Evolutionary conservation across 2,888 invertebrate species (phyloP), one percentile per base, ranked within the genome.

Genomic region (Macrosoma leucophasiata): DNA sequence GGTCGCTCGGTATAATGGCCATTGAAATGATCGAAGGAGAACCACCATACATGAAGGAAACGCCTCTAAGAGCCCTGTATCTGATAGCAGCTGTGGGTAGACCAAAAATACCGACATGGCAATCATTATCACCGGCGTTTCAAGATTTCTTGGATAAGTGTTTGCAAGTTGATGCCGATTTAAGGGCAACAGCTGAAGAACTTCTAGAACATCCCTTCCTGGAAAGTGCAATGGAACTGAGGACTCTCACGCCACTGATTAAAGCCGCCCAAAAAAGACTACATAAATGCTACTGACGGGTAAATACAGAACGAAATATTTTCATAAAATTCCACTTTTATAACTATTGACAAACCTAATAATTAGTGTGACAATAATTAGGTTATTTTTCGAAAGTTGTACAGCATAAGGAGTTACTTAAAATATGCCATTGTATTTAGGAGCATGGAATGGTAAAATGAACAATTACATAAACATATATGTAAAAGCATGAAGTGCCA

Each of bases 1-100:
- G 96, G 96, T 96, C 95, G 0, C 84, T 98, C 36, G 97, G 97
- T n/a, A 98, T 98, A 42, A 97, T 98, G 97, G 95, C 96, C 1
- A 96, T 98, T 34, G 96, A 96, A 77, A 85, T 84, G 84, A 92
- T 98, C 31, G 97, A 97, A 67, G 98, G 98, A 0, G 95, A 96
- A 63, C 98, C 98, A 0, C 98, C 98, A 0, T 98, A 98, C 68
- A 88, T 98, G 70, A 93, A 96, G 57, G 97, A 98, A 73, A 93
- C 96, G 0, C 97, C 97, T 0, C 70, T 97, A 13, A 85, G 94
- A 50, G 97, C 98, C 8, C 86, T 98, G 26, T 98, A 97, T 85
- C 85, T 97, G 50, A 98, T 98, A 42, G 97, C 98, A 1, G 95
- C 97, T 0, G 95, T 95, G 42, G 98, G 98, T 1, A 90, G 97